These are phyloP conservation scores for Tragelaphus strepsiceros DNA, from an alignment of 2,113 vertebrate genomes.

Conservation along the genomic window DNA sequence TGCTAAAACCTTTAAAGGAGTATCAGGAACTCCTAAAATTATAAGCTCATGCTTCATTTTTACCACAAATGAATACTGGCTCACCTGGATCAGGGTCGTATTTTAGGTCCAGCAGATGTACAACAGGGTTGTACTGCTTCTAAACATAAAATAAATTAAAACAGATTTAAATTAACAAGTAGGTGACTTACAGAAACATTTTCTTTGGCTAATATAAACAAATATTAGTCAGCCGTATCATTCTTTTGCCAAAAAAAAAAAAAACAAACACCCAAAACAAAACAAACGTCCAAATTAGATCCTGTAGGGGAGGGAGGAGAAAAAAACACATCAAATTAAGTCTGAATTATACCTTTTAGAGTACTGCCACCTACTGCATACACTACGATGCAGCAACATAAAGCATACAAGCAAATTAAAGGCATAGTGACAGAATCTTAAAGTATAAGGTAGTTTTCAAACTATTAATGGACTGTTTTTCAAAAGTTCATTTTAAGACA, in stretches of 20 bases:
- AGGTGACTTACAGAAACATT: neutral
- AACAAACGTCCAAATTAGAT: neutral
- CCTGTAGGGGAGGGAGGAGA: neutral
- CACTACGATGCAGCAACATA: neutral
- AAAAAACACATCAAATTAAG: neutral
- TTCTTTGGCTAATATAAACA: neutral
- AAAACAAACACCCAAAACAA: neutral
- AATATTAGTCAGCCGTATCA: neutral
- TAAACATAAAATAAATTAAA: conserved; percentile 72
- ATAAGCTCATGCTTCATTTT: neutral
- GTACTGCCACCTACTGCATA: conserved; percentile 29
- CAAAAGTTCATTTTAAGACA: neutral
- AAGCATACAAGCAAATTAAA: neutral
- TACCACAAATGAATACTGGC: neutral
- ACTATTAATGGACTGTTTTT: neutral
- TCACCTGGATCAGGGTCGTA: conserved; percentile 84
- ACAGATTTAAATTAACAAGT: conserved; percentile 1
- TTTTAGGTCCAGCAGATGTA: conserved; percentile 79
- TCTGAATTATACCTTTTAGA: neutral
- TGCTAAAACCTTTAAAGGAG: neutral
- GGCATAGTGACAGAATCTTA: neutral
- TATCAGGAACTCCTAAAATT: neutral
- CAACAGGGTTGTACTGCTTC: conserved; percentile 81
- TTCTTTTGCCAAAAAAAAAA: neutral
- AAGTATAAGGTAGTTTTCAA: neutral